phyloP scores from a whole-genome alignment of 2,113 vertebrate genomes.

The Raja brachyura region DNA sequence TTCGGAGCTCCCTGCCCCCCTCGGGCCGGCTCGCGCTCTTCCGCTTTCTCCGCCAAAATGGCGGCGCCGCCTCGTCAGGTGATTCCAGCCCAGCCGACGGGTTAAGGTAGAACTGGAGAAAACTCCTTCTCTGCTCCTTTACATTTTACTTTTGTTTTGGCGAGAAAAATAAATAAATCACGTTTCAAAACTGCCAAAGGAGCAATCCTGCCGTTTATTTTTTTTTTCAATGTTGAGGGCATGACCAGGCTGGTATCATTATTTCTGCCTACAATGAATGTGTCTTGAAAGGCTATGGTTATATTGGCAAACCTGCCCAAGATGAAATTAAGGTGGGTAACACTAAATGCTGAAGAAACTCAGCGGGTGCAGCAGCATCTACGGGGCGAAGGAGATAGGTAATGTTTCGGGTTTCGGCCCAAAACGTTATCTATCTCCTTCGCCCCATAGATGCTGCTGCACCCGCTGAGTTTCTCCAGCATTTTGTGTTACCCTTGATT shows the following conservation, averaged over 20 bases:
- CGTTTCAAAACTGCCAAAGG: not conserved
- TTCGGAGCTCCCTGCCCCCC: not conserved
- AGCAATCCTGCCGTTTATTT: not conserved
- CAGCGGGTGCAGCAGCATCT: too few species aligned
- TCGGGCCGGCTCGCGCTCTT: not conserved
- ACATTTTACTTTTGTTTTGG: not conserved
- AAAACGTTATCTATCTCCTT: too few species aligned
- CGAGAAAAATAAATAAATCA: not conserved
- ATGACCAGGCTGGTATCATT: not conserved
- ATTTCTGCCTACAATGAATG: too few species aligned
- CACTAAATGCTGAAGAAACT: too few species aligned
- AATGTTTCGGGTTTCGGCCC: too few species aligned
- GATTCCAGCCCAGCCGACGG: not conserved
- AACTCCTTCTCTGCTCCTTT: not conserved
- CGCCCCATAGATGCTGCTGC: too few species aligned
- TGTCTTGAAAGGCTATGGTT: too few species aligned
- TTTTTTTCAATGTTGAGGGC: not conserved
- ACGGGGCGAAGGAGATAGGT: too few species aligned
- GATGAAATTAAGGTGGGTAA: not conserved
- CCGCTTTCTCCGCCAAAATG: slow-evolving; percentile 5
- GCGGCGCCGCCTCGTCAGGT: slow-evolving; percentile 20
- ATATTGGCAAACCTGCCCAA: not conserved
- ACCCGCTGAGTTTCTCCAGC: too few species aligned
- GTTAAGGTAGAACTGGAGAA: slow-evolving; percentile 19
- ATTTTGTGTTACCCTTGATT: too few species aligned